Percentiles rank a stretch among this genome's conserved stretches.
phyloP scores from a whole-genome alignment of 2,888 invertebrate species.

The Folsomia candida region DNA sequence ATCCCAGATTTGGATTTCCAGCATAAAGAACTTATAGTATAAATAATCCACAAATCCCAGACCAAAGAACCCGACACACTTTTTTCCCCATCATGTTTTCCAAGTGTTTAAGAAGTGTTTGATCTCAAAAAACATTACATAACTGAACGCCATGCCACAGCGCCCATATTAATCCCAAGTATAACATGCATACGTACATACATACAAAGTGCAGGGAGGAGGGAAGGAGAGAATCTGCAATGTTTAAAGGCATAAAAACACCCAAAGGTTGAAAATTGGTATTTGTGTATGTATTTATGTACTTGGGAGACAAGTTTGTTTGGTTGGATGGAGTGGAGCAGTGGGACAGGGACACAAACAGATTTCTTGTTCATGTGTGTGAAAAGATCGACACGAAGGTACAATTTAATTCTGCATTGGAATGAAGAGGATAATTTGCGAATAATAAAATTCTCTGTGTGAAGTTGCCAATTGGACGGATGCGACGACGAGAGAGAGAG shows the following conservation, averaged over 20 bases:
- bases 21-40: background rate
- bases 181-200: background rate
- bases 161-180: background rate
- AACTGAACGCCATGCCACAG: background rate
- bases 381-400: background rate
- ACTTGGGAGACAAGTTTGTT: background rate
- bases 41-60: background rate
- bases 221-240: too few species aligned
- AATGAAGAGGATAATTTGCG: background rate
- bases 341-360: background rate
- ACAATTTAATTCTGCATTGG: background rate
- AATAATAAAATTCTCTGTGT: constrained; percentile 6
- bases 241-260: background rate
- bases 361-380: background rate
- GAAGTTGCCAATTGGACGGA: background rate
- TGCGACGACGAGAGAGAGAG: background rate
- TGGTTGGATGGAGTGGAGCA: background rate
- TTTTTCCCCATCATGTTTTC: background rate
- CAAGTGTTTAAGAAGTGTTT: background rate
- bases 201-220: background rate
- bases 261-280: background rate
- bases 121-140: background rate
- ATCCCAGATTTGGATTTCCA: too few species aligned
- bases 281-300: too few species aligned
- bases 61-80: background rate